Base-by-base conservation (phyloP, 2,888 invertebrate genomes). In the Neocrepidodera transversa region DNA sequence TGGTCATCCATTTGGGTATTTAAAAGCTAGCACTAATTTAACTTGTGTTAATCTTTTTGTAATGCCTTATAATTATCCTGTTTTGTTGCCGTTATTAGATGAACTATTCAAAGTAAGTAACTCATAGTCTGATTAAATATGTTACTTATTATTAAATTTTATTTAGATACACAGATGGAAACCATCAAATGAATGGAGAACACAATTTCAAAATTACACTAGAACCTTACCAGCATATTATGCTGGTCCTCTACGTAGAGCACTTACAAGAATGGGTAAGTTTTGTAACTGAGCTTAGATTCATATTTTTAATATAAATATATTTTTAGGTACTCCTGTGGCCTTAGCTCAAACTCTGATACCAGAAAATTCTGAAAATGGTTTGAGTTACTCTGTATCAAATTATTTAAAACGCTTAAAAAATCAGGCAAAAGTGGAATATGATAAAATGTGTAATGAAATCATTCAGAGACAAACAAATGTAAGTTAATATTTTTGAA, bases 61-160 rank as follows among this genome's bases (percentile, higher is more conserved):
- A 3, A 88, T 99, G 85, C 98, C 99, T 18, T 99, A 99, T 82
- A 99, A 99, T 82, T 99, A 98, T 80, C 97, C 98, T 1, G 91
- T 93, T 28, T 81, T 99, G 26, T 80, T 98, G 73, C 95, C 96
- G 0, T 81, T 99, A 7, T 81, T 99, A 20, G 97, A 97, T 74
- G 97, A 98, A 75, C 81, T 97, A 53, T 93, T 95, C 77, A 95
- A 96, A 81, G 89, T 94, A 63, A 68, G 55, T 57, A n/a, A 5
- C 20, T 32, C n/a, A 23, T 5, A 7, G 23, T 23, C 23, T 47
- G n/a, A n/a, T n/a, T n/a, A n/a, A n/a, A n/a, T n/a, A n/a, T n/a
- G n/a, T n/a, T n/a, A n/a, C n/a, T n/a, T n/a, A n/a, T n/a, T n/a
- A n/a, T n/a, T n/a, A n/a, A n/a, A n/a, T n/a, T n/a, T n/a, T n/a